Percentiles rank a stretch among this genome's conserved stretches.
Evolutionary conservation across 2,113 vertebrate species (phyloP).

Genomic region (Axis porcinus): DNA sequence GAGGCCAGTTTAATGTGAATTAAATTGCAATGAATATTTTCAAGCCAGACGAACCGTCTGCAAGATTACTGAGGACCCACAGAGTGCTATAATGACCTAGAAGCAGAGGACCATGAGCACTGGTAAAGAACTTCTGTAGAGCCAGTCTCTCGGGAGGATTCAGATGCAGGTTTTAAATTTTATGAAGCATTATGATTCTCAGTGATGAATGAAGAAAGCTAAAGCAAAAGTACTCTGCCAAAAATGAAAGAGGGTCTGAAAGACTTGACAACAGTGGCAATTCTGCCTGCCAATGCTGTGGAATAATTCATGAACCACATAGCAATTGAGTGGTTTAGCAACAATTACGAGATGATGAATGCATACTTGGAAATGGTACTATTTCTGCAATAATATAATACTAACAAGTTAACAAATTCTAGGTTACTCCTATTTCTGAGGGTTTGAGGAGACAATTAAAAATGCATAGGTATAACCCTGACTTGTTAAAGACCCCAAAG

Average conservation of each 20-base stretch:
- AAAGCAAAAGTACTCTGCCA: constrained; percentile 30
- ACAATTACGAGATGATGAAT: constrained; percentile 72
- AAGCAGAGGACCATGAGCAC: not conserved
- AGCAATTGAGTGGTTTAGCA: constrained; percentile 69
- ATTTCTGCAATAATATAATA: constrained; percentile 68
- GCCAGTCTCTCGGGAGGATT: constrained; percentile 56
- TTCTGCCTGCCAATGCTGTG: constrained; percentile 50
- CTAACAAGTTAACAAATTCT: constrained; percentile 63
- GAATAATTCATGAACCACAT: constrained; percentile 65
- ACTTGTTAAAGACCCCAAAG: not conserved
- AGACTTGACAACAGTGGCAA: constrained; percentile 47
- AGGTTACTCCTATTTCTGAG: not conserved
- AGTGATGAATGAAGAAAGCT: constrained; percentile 62
- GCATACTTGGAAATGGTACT: constrained; percentile 63
- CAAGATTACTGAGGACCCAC: not conserved
- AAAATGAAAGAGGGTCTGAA: constrained; percentile 73
- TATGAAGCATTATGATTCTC: constrained; percentile 67
- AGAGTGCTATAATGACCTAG: not conserved
- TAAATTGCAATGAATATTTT: constrained; percentile 38
- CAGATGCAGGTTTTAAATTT: constrained; percentile 61
- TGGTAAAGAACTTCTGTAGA: not conserved
- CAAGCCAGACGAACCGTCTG: constrained; percentile 54
- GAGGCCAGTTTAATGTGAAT: constrained; percentile 48
- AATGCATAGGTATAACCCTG: not conserved
- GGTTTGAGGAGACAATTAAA: not conserved